Conservation (phyloP, 2,797 vertebrate species). For the Rhynchotus rufescens region DNA sequence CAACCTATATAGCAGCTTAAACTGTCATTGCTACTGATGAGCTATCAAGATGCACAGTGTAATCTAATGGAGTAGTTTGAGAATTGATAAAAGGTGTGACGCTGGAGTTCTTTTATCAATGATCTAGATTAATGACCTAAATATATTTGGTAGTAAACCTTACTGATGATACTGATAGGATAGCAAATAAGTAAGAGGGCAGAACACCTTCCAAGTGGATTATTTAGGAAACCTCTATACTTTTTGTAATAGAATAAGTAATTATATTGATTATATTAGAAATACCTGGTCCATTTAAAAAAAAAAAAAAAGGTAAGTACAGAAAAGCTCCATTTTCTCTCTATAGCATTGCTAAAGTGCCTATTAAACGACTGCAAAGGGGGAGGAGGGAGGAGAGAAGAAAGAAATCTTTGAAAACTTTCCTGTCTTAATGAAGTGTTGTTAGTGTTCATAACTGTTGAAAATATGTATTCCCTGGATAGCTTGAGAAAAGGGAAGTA, state of each 20-base stretch:
- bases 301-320: background rate
- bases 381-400: background rate
- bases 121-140: background rate
- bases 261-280: background rate
- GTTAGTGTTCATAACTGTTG: background rate
- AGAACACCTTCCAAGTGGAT: background rate
- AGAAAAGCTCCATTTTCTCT: background rate
- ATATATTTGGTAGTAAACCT: background rate
- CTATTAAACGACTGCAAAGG: background rate
- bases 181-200: background rate
- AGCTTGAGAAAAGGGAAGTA: background rate
- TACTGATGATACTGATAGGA: background rate
- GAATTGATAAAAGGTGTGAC: background rate
- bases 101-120: background rate
- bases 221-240: background rate
- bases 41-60: background rate
- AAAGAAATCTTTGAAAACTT: background rate
- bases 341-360: background rate
- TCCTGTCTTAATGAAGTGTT: background rate
- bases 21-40: background rate
- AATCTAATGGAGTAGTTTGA: background rate
- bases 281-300: no score
- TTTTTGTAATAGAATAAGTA: background rate
- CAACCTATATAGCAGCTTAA: background rate
- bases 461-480: background rate